These are phyloP conservation scores for Himalopsyche phryganea DNA, from an alignment of 1,140 invertebrate species.

Conservation along the genomic window DNA sequence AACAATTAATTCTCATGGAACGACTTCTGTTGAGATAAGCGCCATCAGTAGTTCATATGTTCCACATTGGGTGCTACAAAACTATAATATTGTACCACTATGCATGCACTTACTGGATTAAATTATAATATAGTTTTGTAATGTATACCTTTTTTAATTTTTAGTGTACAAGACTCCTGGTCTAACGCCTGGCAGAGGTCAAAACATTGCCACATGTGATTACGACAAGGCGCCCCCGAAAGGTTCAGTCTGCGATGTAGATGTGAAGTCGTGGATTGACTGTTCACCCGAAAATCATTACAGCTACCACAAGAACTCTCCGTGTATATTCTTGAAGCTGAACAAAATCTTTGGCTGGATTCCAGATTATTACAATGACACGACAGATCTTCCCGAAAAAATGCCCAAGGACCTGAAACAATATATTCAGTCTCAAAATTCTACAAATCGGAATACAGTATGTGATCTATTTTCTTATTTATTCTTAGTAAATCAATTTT, in stretches of 20 bases:
- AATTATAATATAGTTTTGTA: too few relatives aligned
- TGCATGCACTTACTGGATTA: too few relatives aligned
- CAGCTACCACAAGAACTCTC: slow-evolving; percentile 71
- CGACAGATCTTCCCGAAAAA: slow-evolving; percentile 55
- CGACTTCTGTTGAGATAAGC: too few relatives aligned
- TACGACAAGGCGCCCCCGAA: slow-evolving; percentile 58
- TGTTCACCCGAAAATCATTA: slow-evolving; percentile 69
- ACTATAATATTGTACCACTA: too few relatives aligned
- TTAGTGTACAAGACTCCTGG: slow-evolving; percentile 67
- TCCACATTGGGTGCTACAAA: too few relatives aligned
- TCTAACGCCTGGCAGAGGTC: slow-evolving; percentile 60
- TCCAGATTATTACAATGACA: slow-evolving; percentile 67
- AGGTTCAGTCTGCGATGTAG: slow-evolving; percentile 70
- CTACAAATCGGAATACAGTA: slow-evolving; percentile 40
- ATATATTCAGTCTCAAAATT: slow-evolving; percentile 55
- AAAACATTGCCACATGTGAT: slow-evolving; percentile 65
- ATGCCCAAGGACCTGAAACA: slow-evolving; percentile 64
- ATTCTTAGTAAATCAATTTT: too few relatives aligned
- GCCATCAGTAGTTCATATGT: too few relatives aligned
- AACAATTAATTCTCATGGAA: too few relatives aligned
- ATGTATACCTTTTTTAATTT: slow-evolving; percentile 36
- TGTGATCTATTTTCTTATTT: too few relatives aligned
- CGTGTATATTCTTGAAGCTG: slow-evolving; percentile 79
- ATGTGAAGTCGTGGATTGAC: slow-evolving; percentile 59
- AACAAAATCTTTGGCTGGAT: slow-evolving; percentile 78